Evolutionary conservation across 2,888 invertebrate genomes (phyloP).

Genomic region (Invenusta paracnida): DNA sequence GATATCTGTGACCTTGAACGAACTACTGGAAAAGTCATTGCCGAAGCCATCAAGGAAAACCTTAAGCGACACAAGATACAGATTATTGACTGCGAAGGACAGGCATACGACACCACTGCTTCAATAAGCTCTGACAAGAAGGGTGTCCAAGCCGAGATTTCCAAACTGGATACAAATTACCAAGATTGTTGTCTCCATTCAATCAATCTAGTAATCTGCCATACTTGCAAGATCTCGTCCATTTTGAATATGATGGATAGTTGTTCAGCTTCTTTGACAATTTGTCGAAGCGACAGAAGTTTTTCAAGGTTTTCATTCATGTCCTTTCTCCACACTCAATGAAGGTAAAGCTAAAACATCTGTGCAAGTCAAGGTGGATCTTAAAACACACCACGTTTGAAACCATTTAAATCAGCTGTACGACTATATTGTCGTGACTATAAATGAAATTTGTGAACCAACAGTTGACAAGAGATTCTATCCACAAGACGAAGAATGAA

Average conservation of each 20-base stretch:
- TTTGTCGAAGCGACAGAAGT: background rate
- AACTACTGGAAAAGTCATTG: background rate
- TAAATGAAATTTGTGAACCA: too few relatives aligned
- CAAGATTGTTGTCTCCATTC: background rate
- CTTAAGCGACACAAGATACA: background rate
- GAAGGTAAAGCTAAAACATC: background rate
- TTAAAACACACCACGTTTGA: background rate
- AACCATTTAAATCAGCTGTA: background rate
- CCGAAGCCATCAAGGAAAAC: background rate
- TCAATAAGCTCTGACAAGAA: background rate
- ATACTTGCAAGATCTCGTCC: background rate
- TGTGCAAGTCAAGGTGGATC: background rate
- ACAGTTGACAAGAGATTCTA: too few relatives aligned
- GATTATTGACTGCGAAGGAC: background rate
- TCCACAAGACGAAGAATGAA: too few relatives aligned
- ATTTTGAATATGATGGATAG: background rate
- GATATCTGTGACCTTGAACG: too few relatives aligned
- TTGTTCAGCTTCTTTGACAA: background rate
- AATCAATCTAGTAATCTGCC: background rate
- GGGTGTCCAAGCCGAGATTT: background rate
- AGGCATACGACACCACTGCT: background rate
- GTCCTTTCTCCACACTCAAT: background rate
- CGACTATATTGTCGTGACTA: background rate
- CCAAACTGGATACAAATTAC: background rate
- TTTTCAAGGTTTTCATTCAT: background rate